Base-by-base conservation (phyloP, 2,113 vertebrate genomes). In the Rhadina sibilatrix region DNA sequence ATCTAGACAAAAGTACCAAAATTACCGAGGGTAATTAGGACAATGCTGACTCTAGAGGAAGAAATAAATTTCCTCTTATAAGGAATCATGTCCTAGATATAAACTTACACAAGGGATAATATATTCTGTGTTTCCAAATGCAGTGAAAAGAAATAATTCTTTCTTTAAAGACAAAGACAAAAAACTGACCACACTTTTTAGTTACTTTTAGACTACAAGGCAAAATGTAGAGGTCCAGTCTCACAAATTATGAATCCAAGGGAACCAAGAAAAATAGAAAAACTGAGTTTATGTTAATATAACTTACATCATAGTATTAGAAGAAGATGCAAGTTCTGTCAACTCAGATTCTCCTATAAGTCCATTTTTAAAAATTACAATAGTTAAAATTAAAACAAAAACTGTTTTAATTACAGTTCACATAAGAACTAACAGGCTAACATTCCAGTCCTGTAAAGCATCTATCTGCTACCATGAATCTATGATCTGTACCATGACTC, bases 1-100 rank as follows among this genome's bases (percentile, higher is more conserved):
- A 91, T 82, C 38, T 82, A 93, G 56, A 63, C 35, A 93, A 93
- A 94, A 95, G 77, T 75, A 94, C 65, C 56, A 56, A 70, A 89
- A 91, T 78, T 78, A 47, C 47, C 9, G 0, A 71, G 49, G 53
- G 27, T 38, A 71, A 87, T 87, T 68, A 84, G 28, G 49, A 75
- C 46, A 87, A 70, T 20, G 33, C 30, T 64, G 35, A 3, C 38
- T 82, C 47, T 47, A 94, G 30, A 94, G 76, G 56, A 93, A 94
- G 54, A 91, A 50, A 89, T 65, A 88, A 52, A 83, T 93, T 76
- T 56, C 28, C 7, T 74, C 79, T 89, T 66, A 54, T 28, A 66
- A 87, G 52, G 19, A 87, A 56, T 52, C 71, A 60, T 56, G 23
- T 61, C 40, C 31, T 88, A 69, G 37, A 54, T 44, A 78, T 19